These are phyloP conservation scores for Drosophila flavopinicola DNA, from an alignment of 2,888 invertebrate species.

Conservation along the genomic window DNA sequence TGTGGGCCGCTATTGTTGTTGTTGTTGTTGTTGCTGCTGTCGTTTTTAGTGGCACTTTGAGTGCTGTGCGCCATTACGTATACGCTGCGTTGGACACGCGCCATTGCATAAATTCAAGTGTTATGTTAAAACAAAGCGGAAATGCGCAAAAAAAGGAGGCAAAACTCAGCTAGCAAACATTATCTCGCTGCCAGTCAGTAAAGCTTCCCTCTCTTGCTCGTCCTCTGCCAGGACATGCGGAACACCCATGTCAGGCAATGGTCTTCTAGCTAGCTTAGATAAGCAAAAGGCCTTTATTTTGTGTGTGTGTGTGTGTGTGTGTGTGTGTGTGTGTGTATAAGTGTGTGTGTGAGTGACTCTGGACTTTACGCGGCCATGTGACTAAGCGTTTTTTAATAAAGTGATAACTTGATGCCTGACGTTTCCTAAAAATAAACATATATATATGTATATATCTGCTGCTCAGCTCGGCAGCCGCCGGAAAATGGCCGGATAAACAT, in stretches of 20 bases:
- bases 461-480: conserved; percentile 2
- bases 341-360: conserved; percentile 34
- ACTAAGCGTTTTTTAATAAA: conserved; percentile 78
- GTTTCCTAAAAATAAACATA: conserved; percentile 72
- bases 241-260: conserved; percentile 51
- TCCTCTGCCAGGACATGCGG: conserved; percentile 27
- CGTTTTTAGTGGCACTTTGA: conserved; percentile 71
- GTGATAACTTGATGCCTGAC: conserved; percentile 77
- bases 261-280: conserved; percentile 59
- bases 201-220: neutral
- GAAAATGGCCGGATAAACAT: conserved; percentile 40
- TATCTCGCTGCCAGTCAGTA: conserved; percentile 43
- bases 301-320: conserved; percentile 6
- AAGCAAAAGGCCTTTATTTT: conserved; percentile 64
- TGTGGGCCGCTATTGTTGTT: conserved; percentile 45
- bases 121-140: conserved; percentile 80
- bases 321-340: conserved; percentile 10
- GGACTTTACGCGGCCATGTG: conserved; percentile 50
- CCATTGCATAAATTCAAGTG: conserved; percentile 81
- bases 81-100: conserved; percentile 80
- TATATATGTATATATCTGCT: conserved; percentile 23
- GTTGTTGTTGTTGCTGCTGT: conserved; percentile 38
- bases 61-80: conserved; percentile 72
- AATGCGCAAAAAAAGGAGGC: conserved; percentile 75
- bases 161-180: conserved; percentile 37